Evolutionary conservation across 1,140 invertebrate species (phyloP).

Genomic region (Cryptotermes secundus): DNA sequence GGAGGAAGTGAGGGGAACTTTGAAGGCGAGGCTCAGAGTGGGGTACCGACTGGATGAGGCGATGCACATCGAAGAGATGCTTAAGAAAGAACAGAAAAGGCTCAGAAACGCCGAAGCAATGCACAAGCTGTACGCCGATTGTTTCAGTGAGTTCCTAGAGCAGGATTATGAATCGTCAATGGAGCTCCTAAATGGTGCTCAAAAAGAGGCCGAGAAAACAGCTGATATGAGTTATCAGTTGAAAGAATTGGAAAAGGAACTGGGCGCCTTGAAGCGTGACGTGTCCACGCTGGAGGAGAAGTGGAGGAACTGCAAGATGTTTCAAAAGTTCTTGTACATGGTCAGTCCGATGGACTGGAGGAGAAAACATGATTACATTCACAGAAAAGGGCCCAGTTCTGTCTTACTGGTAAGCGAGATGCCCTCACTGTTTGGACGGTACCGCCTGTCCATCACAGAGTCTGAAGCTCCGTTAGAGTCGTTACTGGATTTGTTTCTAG

Average conservation of each 20-base stretch:
- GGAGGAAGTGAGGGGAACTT: slow-evolving; percentile 54
- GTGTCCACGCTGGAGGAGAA: slow-evolving; percentile 62
- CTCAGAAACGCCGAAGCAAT: slow-evolving; percentile 48
- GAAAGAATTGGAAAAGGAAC: slow-evolving; percentile 51
- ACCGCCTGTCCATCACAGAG: slow-evolving; percentile 38
- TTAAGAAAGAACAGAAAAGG: slow-evolving; percentile 55
- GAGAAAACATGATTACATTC: slow-evolving; percentile 47
- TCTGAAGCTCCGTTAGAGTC: background rate
- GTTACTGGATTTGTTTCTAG: background rate
- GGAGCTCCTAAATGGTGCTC: slow-evolving; percentile 53
- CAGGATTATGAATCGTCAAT: slow-evolving; percentile 62
- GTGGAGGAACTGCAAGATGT: slow-evolving; percentile 60
- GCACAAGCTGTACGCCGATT: slow-evolving; percentile 53
- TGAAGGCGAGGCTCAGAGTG: slow-evolving; percentile 55
- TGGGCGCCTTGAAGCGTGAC: slow-evolving; percentile 55
- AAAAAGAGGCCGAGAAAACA: slow-evolving; percentile 51
- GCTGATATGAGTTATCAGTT: slow-evolving; percentile 52
- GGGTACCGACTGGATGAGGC: slow-evolving; percentile 61
- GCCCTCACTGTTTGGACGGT: background rate
- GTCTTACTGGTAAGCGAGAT: slow-evolving; percentile 24
- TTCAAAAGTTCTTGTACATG: slow-evolving; percentile 63
- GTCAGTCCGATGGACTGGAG: slow-evolving; percentile 60
- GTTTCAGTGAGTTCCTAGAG: slow-evolving; percentile 63
- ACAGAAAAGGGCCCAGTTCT: slow-evolving; percentile 25
- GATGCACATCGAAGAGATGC: slow-evolving; percentile 58